Conservation (phyloP, 2,888 invertebrate species). For the Drosophila yooni region DNA sequence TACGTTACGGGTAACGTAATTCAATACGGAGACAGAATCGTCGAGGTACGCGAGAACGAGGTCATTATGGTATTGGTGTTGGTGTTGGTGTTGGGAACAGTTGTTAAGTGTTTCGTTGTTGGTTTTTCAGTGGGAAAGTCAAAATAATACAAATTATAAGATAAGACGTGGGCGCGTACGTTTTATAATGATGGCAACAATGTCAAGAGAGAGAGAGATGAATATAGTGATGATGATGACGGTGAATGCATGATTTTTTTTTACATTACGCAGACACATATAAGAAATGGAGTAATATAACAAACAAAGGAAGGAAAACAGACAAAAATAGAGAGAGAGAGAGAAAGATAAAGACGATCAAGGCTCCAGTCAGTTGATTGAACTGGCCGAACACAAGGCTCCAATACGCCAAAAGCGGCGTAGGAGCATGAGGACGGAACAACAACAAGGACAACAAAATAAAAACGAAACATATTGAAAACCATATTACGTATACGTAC, state of each 20-base stretch:
- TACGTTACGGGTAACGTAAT: neutral
- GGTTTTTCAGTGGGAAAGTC: constrained; percentile 7
- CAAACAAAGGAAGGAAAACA: constrained; percentile 3
- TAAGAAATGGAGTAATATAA: constrained; percentile 9
- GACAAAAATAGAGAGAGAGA: constrained; percentile 12
- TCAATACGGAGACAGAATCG: neutral
- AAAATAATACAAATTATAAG: constrained; percentile 40
- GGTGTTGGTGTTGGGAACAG: constrained; percentile 26
- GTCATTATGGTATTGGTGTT: neutral
- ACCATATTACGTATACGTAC: constrained; percentile 78
- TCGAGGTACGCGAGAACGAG: neutral
- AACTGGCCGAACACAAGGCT: neutral
- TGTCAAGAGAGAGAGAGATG: constrained; percentile 17
- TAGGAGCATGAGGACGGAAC: neutral
- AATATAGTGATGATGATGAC: constrained; percentile 23
- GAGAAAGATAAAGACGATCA: constrained; percentile 7
- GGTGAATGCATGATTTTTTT: constrained; percentile 21
- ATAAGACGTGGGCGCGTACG: constrained; percentile 22
- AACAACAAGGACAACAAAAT: constrained; percentile 25
- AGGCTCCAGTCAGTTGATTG: neutral
- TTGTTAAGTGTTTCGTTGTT: constrained; percentile 33
- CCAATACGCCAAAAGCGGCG: constrained; percentile 8
- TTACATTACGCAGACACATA: constrained; percentile 22
- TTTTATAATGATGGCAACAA: constrained; percentile 21
- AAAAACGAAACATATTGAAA: neutral